phyloP scores from a whole-genome alignment of 2,797 vertebrate species.

The Picus viridis region DNA sequence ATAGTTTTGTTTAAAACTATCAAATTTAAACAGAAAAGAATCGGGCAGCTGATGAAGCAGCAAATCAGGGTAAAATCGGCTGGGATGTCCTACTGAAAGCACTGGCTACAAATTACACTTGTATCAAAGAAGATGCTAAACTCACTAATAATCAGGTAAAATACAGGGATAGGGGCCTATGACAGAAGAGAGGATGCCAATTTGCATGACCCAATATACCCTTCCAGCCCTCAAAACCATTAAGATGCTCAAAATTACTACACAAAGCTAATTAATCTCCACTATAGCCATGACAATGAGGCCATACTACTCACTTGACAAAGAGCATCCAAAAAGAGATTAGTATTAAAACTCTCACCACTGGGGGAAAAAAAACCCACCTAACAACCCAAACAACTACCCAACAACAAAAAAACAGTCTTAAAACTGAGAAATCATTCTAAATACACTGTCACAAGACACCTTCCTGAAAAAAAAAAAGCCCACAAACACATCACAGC shows the following conservation, averaged over 20 bases:
- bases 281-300: neutral
- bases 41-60: neutral
- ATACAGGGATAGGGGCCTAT: rapidly evolving
- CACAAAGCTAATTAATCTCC: neutral
- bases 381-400: neutral
- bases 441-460: rapidly evolving
- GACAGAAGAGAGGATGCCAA: neutral
- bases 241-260: neutral
- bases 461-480: neutral
- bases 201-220: constrained; percentile 10
- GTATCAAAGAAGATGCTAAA: neutral
- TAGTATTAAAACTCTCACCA: neutral
- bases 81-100: neutral
- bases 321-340: neutral
- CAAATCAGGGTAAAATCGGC: neutral
- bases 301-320: neutral
- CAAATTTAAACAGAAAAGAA: neutral
- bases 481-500: neutral
- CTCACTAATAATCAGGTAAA: neutral
- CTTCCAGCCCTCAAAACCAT: neutral
- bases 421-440: neutral
- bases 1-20: neutral
- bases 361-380: too few species aligned
- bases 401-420: neutral
- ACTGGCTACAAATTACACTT: neutral